phyloP scores from a whole-genome alignment of 2,113 vertebrate species.

The Narcine bancroftii region DNA sequence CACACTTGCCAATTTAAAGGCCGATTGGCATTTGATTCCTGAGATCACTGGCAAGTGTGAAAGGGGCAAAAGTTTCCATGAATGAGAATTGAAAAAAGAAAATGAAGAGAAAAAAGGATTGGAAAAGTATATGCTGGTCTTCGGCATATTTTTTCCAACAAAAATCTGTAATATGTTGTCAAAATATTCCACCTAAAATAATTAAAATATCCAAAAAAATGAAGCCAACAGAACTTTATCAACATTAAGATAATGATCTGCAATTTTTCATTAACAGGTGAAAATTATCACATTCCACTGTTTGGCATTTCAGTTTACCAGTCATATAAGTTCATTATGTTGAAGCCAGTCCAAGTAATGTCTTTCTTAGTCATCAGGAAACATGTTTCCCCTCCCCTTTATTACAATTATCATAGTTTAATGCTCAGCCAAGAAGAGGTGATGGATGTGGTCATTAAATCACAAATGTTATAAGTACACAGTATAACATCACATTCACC shows the following conservation, averaged over 20 bases:
- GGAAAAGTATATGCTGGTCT: neutral
- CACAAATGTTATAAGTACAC: neutral
- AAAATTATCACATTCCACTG: slow-evolving; percentile 11
- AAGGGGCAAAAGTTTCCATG: too few species aligned
- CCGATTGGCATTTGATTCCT: too few species aligned
- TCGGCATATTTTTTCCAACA: neutral
- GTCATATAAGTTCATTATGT: slow-evolving; percentile 15
- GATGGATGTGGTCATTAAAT: neutral
- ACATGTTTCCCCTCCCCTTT: neutral
- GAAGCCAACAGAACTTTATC: neutral
- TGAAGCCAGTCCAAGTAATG: neutral
- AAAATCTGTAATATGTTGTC: neutral
- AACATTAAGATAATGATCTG: slow-evolving; percentile 9
- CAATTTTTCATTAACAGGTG: neutral
- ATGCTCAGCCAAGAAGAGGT: neutral
- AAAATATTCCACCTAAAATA: neutral
- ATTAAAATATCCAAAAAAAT: neutral
- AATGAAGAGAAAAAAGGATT: too few species aligned
- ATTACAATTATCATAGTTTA: neutral
- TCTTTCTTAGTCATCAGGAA: neutral
- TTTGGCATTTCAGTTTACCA: slow-evolving; percentile 9
- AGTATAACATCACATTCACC: neutral
- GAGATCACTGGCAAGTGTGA: too few species aligned
- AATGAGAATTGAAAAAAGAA: neutral
- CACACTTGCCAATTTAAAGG: too few species aligned